A percentile compares a stretch with the other conserved stretches of the same genome.
phyloP scores from a whole-genome alignment of 2,113 vertebrate species.

The Myodes glareolus region DNA sequence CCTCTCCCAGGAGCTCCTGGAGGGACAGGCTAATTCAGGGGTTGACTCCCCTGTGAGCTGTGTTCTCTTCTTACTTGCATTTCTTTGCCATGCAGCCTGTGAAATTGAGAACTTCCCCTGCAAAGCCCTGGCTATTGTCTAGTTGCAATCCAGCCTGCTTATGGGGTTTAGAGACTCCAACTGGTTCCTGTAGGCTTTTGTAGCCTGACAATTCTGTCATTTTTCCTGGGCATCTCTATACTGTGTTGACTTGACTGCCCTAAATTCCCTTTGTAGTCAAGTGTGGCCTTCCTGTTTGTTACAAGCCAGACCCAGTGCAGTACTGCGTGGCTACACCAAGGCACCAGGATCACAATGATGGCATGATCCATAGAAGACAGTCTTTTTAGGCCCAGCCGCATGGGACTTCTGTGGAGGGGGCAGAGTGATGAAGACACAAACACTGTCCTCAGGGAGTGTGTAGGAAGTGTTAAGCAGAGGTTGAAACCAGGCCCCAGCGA shows the following conservation, averaged over 20 bases:
- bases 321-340: not conserved
- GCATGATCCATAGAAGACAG: not conserved
- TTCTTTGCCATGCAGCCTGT: constrained; percentile 30
- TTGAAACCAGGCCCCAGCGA: not conserved
- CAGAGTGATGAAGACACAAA: not conserved
- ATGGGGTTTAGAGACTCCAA: not conserved
- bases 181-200: constrained; percentile 29
- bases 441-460: not conserved
- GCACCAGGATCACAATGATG: not conserved
- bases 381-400: not conserved
- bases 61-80: not conserved
- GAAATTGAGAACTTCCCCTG: constrained; percentile 34
- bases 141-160: not conserved
- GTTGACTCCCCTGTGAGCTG: not conserved
- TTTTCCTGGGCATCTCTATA: not conserved
- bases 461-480: not conserved
- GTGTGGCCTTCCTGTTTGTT: not conserved
- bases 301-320: not conserved
- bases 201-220: not conserved
- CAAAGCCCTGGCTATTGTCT: not conserved
- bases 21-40: not conserved
- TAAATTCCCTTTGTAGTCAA: not conserved
- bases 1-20: not conserved
- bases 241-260: not conserved
- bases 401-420: not conserved